phyloP scores from a whole-genome alignment of 35 echinoderm and acorn worm species.

The Ophiothrix spiculata region DNA sequence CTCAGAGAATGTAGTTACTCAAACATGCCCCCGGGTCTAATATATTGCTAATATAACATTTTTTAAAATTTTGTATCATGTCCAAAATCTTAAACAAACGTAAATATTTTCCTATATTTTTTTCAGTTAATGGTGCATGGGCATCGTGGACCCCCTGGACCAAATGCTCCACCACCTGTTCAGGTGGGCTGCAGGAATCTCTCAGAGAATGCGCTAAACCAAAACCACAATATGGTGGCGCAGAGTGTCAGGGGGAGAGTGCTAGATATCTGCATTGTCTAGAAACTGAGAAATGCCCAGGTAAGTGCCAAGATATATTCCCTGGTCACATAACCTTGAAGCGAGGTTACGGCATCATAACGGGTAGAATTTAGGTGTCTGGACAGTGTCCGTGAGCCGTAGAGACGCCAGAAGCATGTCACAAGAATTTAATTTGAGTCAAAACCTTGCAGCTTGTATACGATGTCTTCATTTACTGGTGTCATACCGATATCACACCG shows the following conservation, averaged over 20 bases:
- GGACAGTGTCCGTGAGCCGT: too few species aligned
- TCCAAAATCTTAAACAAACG: neutral
- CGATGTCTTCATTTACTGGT: too few species aligned
- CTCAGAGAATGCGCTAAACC: constrained; percentile 51
- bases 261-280: constrained; percentile 28
- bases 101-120: neutral
- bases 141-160: constrained; percentile 58
- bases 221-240: constrained; percentile 48
- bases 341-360: too few species aligned
- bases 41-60: neutral
- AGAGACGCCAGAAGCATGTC: too few species aligned
- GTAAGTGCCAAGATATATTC: constrained; percentile 44
- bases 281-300: constrained; percentile 31
- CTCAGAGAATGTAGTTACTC: neutral
- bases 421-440: too few species aligned
- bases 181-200: constrained; percentile 16
- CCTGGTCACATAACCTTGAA: constrained; percentile 51
- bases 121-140: constrained; percentile 66
- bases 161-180: constrained; percentile 50
- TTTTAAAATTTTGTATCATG: neutral
- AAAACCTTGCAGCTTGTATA: too few species aligned
- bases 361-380: too few species aligned
- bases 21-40: too few species aligned
- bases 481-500: too few species aligned
- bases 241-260: constrained; percentile 33